These are phyloP conservation scores for Heliothis subflexa DNA, from an alignment of 1,140 invertebrate species.

Conservation along the genomic window DNA sequence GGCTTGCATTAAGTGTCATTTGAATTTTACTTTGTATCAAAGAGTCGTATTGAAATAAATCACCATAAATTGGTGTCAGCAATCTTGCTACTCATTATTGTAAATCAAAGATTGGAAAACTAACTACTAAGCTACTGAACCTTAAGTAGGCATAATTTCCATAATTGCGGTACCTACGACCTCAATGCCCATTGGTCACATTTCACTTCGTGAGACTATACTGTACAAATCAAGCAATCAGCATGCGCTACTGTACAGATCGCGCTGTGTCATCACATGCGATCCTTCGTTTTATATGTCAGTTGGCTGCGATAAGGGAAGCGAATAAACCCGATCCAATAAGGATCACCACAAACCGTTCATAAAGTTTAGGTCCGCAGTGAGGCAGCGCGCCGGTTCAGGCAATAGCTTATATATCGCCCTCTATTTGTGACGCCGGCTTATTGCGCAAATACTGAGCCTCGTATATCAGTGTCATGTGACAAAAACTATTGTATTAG, in stretches of 20 bases:
- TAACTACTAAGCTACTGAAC: too few species aligned
- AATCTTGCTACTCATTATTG: too few species aligned
- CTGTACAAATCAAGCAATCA: too few species aligned
- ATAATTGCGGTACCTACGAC: too few species aligned
- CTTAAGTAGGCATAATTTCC: too few species aligned
- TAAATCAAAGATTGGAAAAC: too few species aligned
- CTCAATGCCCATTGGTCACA: too few species aligned
- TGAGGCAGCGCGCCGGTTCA: neutral
- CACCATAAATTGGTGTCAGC: neutral
- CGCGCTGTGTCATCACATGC: neutral
- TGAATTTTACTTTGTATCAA: neutral
- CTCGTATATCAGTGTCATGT: slow-evolving; percentile 14
- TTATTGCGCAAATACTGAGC: neutral
- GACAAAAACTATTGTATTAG: neutral
- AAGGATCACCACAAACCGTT: slow-evolving; percentile 22
- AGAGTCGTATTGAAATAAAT: neutral
- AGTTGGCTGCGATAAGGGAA: neutral
- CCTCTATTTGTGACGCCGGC: neutral
- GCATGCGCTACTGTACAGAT: neutral
- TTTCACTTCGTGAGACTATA: too few species aligned
- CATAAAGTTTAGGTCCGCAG: slow-evolving; percentile 5
- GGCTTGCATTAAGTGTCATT: neutral
- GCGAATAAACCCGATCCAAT: slow-evolving; percentile 24
- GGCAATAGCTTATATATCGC: neutral
- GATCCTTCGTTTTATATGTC: neutral